Evolutionary conservation across 2,113 vertebrate genomes (phyloP).

Genomic region (Tympanuchus pallidicinctus): DNA sequence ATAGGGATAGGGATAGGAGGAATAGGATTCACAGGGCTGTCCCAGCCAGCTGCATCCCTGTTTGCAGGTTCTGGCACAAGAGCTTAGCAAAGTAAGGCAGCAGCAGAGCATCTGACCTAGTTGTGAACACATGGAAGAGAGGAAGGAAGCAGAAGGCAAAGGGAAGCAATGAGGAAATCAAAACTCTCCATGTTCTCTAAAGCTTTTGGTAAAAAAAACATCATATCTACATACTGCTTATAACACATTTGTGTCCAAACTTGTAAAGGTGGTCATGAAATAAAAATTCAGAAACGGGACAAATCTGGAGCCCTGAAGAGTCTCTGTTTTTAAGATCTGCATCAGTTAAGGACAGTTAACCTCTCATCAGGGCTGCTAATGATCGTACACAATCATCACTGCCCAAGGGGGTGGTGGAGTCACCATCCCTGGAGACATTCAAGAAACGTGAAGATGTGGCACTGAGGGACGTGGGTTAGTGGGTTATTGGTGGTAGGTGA

Average conservation of each 20-base stretch:
- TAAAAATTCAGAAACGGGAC: not conserved
- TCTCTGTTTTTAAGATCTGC: not conserved
- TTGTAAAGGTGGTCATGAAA: not conserved
- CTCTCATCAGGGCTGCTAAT: not conserved
- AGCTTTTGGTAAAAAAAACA: conserved; percentile 52
- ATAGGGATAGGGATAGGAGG: conserved; percentile 58
- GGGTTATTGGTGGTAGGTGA: too few species aligned
- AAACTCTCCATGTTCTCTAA: conserved; percentile 35
- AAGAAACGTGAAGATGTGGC: too few species aligned
- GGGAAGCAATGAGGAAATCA: conserved; percentile 41
- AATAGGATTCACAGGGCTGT: conserved; percentile 37
- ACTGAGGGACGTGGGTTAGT: too few species aligned
- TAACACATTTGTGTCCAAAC: not conserved
- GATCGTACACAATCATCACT: not conserved
- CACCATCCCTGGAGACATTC: too few species aligned
- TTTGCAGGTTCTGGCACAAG: conserved; percentile 46
- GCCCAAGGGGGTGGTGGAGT: too few species aligned
- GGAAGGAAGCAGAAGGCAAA: conserved; percentile 63
- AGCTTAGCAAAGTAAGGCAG: conserved; percentile 50
- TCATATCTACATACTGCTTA: conserved; percentile 6
- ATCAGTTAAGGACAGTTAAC: not conserved
- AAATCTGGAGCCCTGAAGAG: not conserved
- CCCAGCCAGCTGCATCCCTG: conserved; percentile 7
- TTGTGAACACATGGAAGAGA: conserved; percentile 63
- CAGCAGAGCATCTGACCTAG: conserved; percentile 60